Evolutionary conservation across 2,888 invertebrate species (phyloP).

Genomic region (Diplolepis rosae): DNA sequence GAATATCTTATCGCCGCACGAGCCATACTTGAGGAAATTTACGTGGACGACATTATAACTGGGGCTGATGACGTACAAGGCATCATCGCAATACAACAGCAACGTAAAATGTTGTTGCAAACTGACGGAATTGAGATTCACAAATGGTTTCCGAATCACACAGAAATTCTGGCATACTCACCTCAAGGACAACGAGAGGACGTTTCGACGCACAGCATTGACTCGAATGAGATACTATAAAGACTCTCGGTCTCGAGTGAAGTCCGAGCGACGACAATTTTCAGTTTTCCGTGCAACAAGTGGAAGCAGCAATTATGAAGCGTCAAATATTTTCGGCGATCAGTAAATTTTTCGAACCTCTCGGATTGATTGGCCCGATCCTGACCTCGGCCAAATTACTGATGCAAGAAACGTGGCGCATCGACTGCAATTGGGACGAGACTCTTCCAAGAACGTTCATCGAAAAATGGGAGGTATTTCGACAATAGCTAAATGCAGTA

Average conservation of each 20-base stretch:
- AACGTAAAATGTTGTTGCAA: not conserved
- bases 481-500: conserved; percentile 20
- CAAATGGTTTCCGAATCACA: not conserved
- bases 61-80: not conserved
- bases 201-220: not conserved
- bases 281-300: conserved; percentile 10
- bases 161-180: not conserved
- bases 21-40: not conserved
- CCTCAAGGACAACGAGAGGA: not conserved
- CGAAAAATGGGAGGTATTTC: conserved; percentile 20
- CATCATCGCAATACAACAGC: not conserved
- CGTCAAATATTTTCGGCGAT: conserved; percentile 33
- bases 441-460: not conserved
- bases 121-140: not conserved
- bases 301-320: conserved; percentile 22
- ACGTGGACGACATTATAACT: conserved; percentile 31
- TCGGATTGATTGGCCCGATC: conserved; percentile 37
- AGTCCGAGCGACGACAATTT: conserved; percentile 18
- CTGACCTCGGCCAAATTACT: conserved; percentile 33
- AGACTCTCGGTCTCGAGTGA: conserved; percentile 28
- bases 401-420: conserved; percentile 40
- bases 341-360: conserved; percentile 36
- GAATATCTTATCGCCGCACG: not conserved
- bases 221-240: not conserved
- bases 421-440: conserved; percentile 37